phyloP scores from a whole-genome alignment of 2,797 vertebrate genomes.

The Premnoplex brunnescens region DNA sequence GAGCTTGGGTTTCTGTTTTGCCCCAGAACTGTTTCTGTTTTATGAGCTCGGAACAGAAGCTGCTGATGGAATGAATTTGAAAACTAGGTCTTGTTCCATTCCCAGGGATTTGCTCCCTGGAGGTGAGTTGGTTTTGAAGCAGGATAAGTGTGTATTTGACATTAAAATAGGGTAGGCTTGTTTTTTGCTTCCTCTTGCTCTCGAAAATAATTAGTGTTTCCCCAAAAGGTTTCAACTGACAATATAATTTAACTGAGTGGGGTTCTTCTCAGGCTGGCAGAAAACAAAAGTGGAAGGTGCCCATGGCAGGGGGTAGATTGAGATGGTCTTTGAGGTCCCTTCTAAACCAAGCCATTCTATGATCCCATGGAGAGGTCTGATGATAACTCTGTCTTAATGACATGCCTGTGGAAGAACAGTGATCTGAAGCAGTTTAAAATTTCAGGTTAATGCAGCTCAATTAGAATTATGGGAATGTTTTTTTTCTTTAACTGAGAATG shows the following conservation, averaged over 20 bases:
- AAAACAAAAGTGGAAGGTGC: neutral
- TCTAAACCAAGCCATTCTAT: neutral
- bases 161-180: neutral
- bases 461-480: neutral
- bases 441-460: neutral
- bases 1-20: neutral
- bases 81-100: neutral
- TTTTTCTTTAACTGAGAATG: neutral
- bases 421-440: neutral
- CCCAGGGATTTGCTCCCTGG: neutral
- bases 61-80: slow-evolving; percentile 4
- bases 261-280: neutral
- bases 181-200: neutral
- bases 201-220: neutral
- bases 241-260: neutral
- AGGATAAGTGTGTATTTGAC: neutral
- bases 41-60: neutral
- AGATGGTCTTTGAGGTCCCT: neutral
- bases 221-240: neutral
- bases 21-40: neutral
- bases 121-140: neutral
- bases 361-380: neutral
- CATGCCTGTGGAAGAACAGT: neutral
- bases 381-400: neutral
- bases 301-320: neutral